Base-by-base conservation (phyloP, 2,888 invertebrate genomes). In the Drosophila diplacantha region DNA sequence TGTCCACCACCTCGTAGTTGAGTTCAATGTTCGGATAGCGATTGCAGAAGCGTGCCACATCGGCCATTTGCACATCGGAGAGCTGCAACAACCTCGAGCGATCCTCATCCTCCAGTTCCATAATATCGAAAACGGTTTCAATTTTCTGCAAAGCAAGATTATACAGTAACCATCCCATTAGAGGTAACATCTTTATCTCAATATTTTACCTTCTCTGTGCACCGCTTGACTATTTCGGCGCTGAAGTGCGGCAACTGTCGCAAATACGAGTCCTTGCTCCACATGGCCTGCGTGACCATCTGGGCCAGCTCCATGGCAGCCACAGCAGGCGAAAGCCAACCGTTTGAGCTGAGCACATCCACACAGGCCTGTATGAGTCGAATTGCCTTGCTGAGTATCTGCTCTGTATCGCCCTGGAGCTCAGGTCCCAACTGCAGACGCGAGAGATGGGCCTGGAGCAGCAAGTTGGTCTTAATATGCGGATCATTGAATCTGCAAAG, bases 211-310 rank as follows among this genome's bases (percentile, higher is more conserved):
- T 97, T 96, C 20, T 97, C 98, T 0, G 94, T 92, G 85, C 98
- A 98, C 7, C 97, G 90, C 85, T 96, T 95, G 72, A 99, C 93
- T 57, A 96, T 93, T 0, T 97, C 98, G 0, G 91, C 86, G 4
- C 92, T 94, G 88, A 99, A 99, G 89, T 99, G 98, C 3, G 99
- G 99, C 86, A 99, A 89, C 86, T 99, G 99, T 68, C 98, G 94
- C 67, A 99, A 91, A 86, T 98, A 98, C 0, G 97, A 96, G 89
- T 99, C 99, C 88, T 98, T 98, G 83, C 95, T 96, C 98, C 99
- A 99, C 98, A 99, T 98, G 11, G 99, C 99, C 89, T 99, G 99
- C 0, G 99, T 99, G 3, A 97, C 96, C 99, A 99, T 99, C 90
- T 99, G 99, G 0, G 99, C 97, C 83, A 99, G 90, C 89, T 99